Evolutionary conservation across 23 tunicate species (phyloP).

Genomic region (Ascidia mentula): DNA sequence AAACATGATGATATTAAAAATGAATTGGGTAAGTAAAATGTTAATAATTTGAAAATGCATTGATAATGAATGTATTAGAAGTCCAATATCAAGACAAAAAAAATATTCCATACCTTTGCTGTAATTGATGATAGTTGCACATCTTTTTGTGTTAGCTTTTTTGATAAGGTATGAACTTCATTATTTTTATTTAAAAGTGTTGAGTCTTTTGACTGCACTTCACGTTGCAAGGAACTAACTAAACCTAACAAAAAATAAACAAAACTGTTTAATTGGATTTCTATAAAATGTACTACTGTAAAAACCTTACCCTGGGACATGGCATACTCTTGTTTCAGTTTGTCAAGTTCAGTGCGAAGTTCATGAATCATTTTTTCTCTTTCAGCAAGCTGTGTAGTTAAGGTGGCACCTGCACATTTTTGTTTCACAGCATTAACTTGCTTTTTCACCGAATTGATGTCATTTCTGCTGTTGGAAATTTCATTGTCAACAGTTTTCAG

Average conservation of each 20-base stretch:
- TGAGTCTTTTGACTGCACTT: conserved; percentile 46
- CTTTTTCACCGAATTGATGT: conserved; percentile 41
- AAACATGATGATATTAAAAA: too few relatives aligned
- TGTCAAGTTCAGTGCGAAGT: conserved; percentile 55
- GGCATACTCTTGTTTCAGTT: conserved; percentile 48
- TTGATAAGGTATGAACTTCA: conserved; percentile 36
- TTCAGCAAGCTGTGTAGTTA: conserved; percentile 64
- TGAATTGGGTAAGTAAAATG: too few relatives aligned
- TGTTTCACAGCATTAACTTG: conserved; percentile 46
- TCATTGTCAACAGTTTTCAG: conserved; percentile 70
- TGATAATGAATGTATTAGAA: too few relatives aligned
- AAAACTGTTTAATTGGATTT: not conserved
- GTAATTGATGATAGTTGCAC: conserved; percentile 70
- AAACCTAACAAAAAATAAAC: conserved; percentile 35
- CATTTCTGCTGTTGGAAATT: conserved; percentile 36
- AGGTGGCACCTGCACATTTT: conserved; percentile 41
- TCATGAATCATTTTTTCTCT: conserved; percentile 59
- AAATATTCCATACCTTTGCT: conserved; percentile 44
- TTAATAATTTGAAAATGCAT: too few relatives aligned
- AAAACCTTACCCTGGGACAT: conserved; percentile 65
- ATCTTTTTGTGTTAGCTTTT: conserved; percentile 61
- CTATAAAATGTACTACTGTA: not conserved
- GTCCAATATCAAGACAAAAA: too few relatives aligned
- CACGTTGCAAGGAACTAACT: conserved; percentile 69
- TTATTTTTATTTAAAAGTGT: conserved; percentile 28